Base-by-base conservation (phyloP, 2,888 invertebrate species). In the Drosophila mimetica region DNA sequence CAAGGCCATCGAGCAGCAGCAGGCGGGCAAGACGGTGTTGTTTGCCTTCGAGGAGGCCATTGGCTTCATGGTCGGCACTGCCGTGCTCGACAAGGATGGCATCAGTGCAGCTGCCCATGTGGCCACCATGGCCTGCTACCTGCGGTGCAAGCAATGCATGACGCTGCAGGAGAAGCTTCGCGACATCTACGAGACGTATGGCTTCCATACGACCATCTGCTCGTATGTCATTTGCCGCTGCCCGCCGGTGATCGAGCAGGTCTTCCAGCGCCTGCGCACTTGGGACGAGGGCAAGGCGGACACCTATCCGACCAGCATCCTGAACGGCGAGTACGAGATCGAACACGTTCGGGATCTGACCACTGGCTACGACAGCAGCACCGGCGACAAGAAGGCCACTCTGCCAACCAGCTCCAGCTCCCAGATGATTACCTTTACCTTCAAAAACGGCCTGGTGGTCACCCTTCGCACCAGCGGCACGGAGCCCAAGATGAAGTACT, bases 31-130 rank as follows among this genome's bases (percentile, higher is more conserved):
- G 84, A 92, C 93, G 9, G 96, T 98, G 0, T 91, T 99, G 54
- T 98, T 99, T 92, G 98, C 98, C 0, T 99, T 96, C 92, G 99
- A 99, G 90, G 99, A 99, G 92, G 99, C 99, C 0, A 99, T 99
- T 89, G 99, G 99, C 0, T 99, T 97, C 90, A 99, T 99, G 99
- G 96, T 97, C 89, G 96, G 96, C n/a, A 93, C 94, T 3, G 92
- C 93, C 5, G 97, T 99, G 4, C 93, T 98, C 4, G 99, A 99
- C 90, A 99, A 99, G 90, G 99, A 99, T 92, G 99, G 99, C 0
- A 94, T 99, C 1, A 96, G 96, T 34, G 98, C 99, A 0, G 97
- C 97, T 0, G 95, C 95, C 14, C 94, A 95, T 53, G 92, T 96
- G 57, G 95, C 96, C 6, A 96, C 97, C 85, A 92, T 97, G 93